Base-by-base conservation (phyloP, 1,140 invertebrate genomes). In the Temnothorax longispinosus region DNA sequence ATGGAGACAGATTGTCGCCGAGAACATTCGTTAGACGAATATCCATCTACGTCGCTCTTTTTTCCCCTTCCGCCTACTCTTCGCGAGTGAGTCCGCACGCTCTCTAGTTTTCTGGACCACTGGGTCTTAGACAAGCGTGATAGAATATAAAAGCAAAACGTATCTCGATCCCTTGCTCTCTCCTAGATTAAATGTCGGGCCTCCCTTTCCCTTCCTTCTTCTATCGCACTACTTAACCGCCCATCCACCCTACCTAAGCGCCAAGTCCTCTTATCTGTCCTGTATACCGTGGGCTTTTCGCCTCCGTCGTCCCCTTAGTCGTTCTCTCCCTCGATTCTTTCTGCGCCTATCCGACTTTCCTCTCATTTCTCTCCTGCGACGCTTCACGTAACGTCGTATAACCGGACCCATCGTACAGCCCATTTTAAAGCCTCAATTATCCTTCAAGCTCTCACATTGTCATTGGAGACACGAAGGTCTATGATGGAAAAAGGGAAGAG, bases 111-210 rank as follows among this genome's bases (percentile, higher is more conserved):
- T 89, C 86, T 80, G 81, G 75, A 74, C 38, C 87, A 87, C 50
- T 86, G 85, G 54, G 32, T 88, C 86, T 88, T 85, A 89, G 90
- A 92, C 81, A 88, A 90, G 80, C 85, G 81, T 78, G 91, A 93
- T 91, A 89, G 89, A 92, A 91, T 93, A 91, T 92, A 91, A 93
- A 93, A 93, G 89, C 91, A 93, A 94, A 93, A 93, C 76, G 88
- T 93, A 90, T 81, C 71, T 72, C 85, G 76, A 89, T 87, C 85
- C 87, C 74, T 74, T 89, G 93, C 93, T 94, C 86, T 94, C 89
- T 92, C 86, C 88, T 93, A 93, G 91, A 94, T 94, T 94, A 94
- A 94, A 94, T 88, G 90, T 90, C 89, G 87, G 15, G 56, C 52
- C 54, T 75, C 71, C 52, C 74, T 27, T 50, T 44, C 2, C 58